These are phyloP conservation scores for Agrochola lota DNA, from an alignment of 2,888 invertebrate species.

Conservation along the genomic window DNA sequence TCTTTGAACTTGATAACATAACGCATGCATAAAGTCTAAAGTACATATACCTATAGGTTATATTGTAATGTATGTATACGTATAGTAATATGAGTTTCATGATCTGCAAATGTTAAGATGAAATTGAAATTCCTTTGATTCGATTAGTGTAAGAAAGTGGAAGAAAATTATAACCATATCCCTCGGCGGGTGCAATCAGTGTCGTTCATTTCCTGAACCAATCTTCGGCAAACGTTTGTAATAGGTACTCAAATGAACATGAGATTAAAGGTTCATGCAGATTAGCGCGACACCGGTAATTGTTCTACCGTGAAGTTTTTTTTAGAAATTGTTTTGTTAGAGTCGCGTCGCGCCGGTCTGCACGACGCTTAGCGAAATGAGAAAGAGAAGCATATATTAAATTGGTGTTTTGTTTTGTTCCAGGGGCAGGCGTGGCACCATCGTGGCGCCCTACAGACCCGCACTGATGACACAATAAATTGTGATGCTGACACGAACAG, in stretches of 20 bases:
- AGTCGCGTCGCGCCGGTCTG: too few relatives aligned
- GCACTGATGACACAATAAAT: constrained; percentile 88
- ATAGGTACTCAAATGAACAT: constrained; percentile 37
- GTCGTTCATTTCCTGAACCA: constrained; percentile 37
- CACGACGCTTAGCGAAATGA: neutral
- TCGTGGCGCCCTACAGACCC: constrained; percentile 81
- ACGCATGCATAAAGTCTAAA: neutral
- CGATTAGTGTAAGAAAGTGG: constrained; percentile 59
- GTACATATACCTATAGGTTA: neutral
- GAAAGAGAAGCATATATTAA: constrained; percentile 25
- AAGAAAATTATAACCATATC: constrained; percentile 52
- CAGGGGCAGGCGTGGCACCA: constrained; percentile 82
- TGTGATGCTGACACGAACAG: constrained; percentile 89
- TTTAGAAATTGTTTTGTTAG: too few relatives aligned
- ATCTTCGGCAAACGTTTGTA: constrained; percentile 16
- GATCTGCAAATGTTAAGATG: constrained; percentile 35
- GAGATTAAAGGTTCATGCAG: neutral
- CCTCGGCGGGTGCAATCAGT: constrained; percentile 1
- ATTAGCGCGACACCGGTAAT: too few relatives aligned
- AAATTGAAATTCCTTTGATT: constrained; percentile 58
- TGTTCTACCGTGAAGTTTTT: too few relatives aligned
- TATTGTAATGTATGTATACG: neutral
- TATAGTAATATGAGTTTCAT: neutral
- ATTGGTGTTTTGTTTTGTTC: constrained; percentile 73
- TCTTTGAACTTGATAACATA: neutral